Percentiles rank a stretch among this genome's conserved stretches.
phyloP scores from a whole-genome alignment of 2,113 vertebrate species.

The Strix aluco region DNA sequence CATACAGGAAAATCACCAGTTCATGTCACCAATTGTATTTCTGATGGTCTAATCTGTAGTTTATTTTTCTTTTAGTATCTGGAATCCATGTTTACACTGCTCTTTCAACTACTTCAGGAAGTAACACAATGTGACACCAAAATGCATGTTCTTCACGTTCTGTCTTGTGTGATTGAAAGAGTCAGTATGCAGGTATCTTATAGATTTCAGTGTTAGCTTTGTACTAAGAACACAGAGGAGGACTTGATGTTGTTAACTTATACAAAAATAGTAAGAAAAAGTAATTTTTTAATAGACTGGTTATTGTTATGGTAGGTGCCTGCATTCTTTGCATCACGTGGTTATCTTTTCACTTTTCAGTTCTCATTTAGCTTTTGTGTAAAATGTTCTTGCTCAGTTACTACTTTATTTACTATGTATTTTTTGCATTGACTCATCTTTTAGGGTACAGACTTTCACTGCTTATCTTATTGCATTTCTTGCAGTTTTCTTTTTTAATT shows the following conservation, averaged over 20 bases:
- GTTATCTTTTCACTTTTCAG: not conserved
- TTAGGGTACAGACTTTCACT: not conserved
- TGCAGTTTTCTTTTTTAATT: not conserved
- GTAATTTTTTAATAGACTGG: not conserved
- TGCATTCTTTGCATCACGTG: not conserved
- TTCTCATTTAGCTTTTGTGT: not conserved
- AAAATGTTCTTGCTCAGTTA: not conserved
- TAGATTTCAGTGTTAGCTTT: not conserved
- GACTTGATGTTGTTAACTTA: not conserved
- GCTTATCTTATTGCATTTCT: not conserved
- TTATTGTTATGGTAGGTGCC: not conserved
- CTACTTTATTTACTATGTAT: not conserved
- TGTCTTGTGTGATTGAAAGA: constrained; percentile 97
- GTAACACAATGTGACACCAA: constrained; percentile 98
- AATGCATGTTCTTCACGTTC: constrained; percentile 97
- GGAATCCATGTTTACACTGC: constrained; percentile 91
- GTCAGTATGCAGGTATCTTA: constrained; percentile 91
- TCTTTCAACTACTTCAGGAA: constrained; percentile 95
- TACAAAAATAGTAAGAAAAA: not conserved
- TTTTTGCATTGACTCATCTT: not conserved
- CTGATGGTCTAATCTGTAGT: not conserved
- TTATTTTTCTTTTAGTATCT: constrained; percentile 82
- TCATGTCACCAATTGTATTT: not conserved
- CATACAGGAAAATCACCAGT: not conserved
- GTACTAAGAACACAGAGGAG: not conserved